phyloP scores from a whole-genome alignment of 2,888 invertebrate species.

The Rhaphigaster nebulosa region DNA sequence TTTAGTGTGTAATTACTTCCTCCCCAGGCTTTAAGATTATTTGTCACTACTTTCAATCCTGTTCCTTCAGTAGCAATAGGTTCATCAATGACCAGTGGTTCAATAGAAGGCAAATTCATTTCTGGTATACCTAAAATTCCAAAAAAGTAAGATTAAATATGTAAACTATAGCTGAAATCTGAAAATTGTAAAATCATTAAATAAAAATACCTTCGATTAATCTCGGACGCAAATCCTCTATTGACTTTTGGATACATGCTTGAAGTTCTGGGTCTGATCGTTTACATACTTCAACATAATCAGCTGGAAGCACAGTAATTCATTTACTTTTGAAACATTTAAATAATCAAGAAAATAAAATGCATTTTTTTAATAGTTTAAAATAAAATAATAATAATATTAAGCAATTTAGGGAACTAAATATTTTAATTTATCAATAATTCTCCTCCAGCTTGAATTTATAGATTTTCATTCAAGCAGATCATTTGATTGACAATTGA shows the following conservation, averaged over 20 bases:
- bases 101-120: constrained; percentile 77
- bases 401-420: neutral
- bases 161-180: neutral
- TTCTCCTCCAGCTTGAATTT: neutral
- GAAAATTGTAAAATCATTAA: neutral
- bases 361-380: neutral
- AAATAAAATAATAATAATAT: neutral
- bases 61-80: constrained; percentile 72
- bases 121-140: constrained; percentile 72
- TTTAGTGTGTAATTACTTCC: constrained; percentile 76
- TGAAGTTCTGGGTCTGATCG: constrained; percentile 68
- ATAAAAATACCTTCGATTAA: constrained; percentile 67
- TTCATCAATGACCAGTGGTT: constrained; percentile 74
- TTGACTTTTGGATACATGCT: constrained; percentile 72
- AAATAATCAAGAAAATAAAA: neutral
- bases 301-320: constrained; percentile 63
- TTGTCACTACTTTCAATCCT: constrained; percentile 71
- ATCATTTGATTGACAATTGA: neutral
- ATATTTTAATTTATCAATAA: neutral
- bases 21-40: constrained; percentile 76
- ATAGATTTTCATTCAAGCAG: neutral
- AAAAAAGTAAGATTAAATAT: neutral
- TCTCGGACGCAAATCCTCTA: constrained; percentile 75
- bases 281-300: constrained; percentile 64
- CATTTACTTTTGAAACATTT: neutral